Conservation (phyloP, 2,797 vertebrate species). For the Tragelaphus oryx region DNA sequence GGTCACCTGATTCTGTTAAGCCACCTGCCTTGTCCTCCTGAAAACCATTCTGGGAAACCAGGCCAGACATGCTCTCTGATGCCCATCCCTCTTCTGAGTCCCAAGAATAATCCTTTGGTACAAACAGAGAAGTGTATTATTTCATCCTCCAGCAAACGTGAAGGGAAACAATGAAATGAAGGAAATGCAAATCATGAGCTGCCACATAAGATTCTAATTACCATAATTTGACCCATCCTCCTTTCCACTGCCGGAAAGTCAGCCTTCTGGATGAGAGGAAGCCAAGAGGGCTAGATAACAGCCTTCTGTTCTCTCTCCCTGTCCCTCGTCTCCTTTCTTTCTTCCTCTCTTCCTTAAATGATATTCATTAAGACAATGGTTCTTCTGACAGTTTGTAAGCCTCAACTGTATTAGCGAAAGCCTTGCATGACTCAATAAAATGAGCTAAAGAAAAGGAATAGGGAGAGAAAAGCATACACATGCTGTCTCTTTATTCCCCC, state of each 20-base stretch:
- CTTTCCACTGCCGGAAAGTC: slow-evolving; percentile 58
- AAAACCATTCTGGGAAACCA: slow-evolving; percentile 43
- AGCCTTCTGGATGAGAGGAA: slow-evolving; percentile 65
- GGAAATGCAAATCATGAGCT: slow-evolving; percentile 69
- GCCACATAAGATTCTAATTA: slow-evolving; percentile 67
- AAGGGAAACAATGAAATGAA: slow-evolving; percentile 66
- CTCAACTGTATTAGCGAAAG: slow-evolving; percentile 57
- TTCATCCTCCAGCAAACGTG: slow-evolving; percentile 56
- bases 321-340: slow-evolving; percentile 6
- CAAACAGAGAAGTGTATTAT: slow-evolving; percentile 70
- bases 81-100: slow-evolving; percentile 41
- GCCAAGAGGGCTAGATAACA: slow-evolving; percentile 65
- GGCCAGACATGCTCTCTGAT: not conserved
- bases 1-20: slow-evolving; percentile 31
- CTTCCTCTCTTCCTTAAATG: slow-evolving; percentile 58
- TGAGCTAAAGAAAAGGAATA: slow-evolving; percentile 44
- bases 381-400: slow-evolving; percentile 63
- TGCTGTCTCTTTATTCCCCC: slow-evolving; percentile 45
- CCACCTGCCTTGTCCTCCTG: slow-evolving; percentile 44
- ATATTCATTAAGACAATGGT: slow-evolving; percentile 57
- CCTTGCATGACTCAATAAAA: slow-evolving; percentile 52
- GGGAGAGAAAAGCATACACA: not conserved
- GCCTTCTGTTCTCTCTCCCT: slow-evolving; percentile 65
- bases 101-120: slow-evolving; percentile 63
- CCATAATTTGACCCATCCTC: slow-evolving; percentile 67